Conservation (phyloP, 2,113 vertebrate species). For the Illadopsis cleaveri region DNA sequence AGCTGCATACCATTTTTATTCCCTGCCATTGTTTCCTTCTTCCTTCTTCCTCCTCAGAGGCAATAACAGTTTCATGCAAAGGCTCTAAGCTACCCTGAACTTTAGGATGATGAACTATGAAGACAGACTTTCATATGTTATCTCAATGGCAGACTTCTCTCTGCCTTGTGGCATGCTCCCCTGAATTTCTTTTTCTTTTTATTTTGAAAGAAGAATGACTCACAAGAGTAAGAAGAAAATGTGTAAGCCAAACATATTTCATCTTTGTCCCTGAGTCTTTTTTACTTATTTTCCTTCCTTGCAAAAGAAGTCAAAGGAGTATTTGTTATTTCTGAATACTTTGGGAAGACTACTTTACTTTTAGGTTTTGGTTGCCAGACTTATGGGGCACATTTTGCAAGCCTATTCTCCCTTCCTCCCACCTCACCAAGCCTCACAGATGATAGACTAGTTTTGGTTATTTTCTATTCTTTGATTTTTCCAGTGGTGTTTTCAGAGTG, state of each 20-base stretch:
- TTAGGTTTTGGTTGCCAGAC: background rate
- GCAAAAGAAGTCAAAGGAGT: background rate
- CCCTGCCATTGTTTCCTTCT: background rate
- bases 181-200: background rate
- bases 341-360: background rate
- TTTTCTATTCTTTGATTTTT: background rate
- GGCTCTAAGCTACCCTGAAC: background rate
- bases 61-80: background rate
- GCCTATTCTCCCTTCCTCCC: background rate
- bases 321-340: background rate
- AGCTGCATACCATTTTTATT: background rate
- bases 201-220: background rate
- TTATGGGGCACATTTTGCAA: background rate
- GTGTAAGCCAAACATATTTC: background rate
- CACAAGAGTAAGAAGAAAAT: background rate
- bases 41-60: background rate
- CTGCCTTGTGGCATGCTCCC: background rate
- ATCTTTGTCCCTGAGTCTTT: background rate
- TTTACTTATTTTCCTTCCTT: background rate
- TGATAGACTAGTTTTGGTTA: background rate
- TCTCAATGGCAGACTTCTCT: background rate
- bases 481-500: background rate
- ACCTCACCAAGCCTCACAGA: background rate
- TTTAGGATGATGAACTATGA: background rate
- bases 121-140: background rate